Evolutionary conservation across 2,113 vertebrate species (phyloP).

Genomic region (Pagrus major): DNA sequence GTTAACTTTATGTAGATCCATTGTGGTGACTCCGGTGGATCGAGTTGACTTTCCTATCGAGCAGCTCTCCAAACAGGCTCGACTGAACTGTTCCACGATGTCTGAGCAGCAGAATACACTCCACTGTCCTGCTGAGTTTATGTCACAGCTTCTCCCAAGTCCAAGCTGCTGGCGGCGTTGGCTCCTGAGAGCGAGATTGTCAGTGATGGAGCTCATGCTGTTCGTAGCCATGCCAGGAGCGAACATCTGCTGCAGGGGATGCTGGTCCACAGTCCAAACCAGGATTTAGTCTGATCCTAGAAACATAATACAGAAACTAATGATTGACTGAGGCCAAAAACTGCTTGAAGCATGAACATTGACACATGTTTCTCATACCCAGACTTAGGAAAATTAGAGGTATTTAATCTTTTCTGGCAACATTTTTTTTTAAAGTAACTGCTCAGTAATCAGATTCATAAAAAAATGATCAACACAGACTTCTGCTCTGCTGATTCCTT

Average conservation of each 20-base stretch:
- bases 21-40: constrained; percentile 24
- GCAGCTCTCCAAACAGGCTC: constrained; percentile 34
- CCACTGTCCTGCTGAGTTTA: constrained; percentile 45
- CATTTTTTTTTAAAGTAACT: not conserved
- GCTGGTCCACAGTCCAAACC: constrained; percentile 60
- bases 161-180: constrained; percentile 44
- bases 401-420: constrained; percentile 22
- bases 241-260: constrained; percentile 69
- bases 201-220: constrained; percentile 57
- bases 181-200: constrained; percentile 44
- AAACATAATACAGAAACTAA: constrained; percentile 76
- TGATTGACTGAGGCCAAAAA: constrained; percentile 59
- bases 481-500: constrained; percentile 18
- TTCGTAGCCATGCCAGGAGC: constrained; percentile 60
- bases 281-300: constrained; percentile 68
- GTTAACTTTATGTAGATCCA: constrained; percentile 47
- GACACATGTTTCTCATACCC: constrained; percentile 38
- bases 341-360: constrained; percentile 32
- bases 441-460: not conserved
- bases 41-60: constrained; percentile 32
- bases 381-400: constrained; percentile 13
- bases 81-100: constrained; percentile 62
- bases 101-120: constrained; percentile 36
- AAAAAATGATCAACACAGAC: constrained; percentile 35
- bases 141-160: constrained; percentile 53